Conservation (phyloP, 2,113 vertebrate species). For the Rhadina sibilatrix region DNA sequence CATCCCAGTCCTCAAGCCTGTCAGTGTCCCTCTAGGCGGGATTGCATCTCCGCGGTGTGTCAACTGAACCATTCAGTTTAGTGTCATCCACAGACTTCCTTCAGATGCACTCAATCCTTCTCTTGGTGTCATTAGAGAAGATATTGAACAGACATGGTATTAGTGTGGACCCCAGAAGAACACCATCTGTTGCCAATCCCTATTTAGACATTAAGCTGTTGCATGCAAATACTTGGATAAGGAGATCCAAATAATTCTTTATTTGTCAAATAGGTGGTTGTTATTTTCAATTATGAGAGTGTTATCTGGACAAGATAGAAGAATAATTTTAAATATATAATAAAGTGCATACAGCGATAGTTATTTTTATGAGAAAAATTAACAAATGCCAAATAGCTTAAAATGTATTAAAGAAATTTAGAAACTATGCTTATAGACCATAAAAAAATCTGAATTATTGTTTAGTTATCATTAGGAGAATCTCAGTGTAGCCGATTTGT, state of each 20-base stretch:
- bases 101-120: not conserved
- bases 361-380: not conserved
- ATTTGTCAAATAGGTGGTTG: not conserved
- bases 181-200: not conserved
- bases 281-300: not conserved
- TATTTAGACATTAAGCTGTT: not conserved
- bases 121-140: not conserved
- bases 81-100: not conserved
- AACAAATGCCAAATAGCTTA: not conserved
- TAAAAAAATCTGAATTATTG: not conserved
- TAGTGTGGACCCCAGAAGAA: not conserved
- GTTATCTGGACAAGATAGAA: not conserved
- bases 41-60: not conserved
- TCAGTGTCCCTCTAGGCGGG: not conserved
- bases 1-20: not conserved
- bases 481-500: not conserved
- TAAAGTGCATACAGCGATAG: not conserved
- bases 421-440: not conserved
- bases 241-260: not conserved
- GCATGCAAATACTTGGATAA: not conserved
- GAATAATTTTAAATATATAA: not conserved
- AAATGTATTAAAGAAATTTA: not conserved
- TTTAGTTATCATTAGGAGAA: not conserved
- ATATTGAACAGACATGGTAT: accelerated
- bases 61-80: not conserved